Percentiles rank a stretch among this genome's conserved stretches.
These are phyloP conservation scores for Drosophila orena DNA, from an alignment of 1,140 invertebrate genomes.

Conservation along the genomic window DNA sequence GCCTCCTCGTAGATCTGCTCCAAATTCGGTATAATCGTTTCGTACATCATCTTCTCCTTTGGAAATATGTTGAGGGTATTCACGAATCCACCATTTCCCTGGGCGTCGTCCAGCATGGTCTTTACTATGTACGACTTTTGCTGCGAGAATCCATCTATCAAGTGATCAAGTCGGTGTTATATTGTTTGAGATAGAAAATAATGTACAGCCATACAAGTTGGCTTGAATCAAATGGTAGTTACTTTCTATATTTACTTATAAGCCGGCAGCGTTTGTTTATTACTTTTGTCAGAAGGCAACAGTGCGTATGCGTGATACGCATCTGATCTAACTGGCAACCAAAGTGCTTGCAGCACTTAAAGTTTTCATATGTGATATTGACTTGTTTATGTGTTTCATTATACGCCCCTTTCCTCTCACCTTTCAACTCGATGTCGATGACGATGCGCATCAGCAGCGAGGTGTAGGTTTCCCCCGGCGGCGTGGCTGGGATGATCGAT, in stretches of 20 bases:
- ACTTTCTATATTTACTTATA: too few species aligned
- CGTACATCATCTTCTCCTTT: constrained; percentile 80
- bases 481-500: constrained; percentile 70
- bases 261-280: too few species aligned
- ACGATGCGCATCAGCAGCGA: constrained; percentile 78
- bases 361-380: too few species aligned
- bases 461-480: constrained; percentile 77
- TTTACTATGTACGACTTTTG: constrained; percentile 79
- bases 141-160: constrained; percentile 71
- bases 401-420: constrained; percentile 41
- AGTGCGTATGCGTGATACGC: background rate
- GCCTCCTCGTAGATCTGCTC: constrained; percentile 76
- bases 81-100: constrained; percentile 64
- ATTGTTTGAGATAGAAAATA: too few species aligned
- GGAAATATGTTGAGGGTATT: constrained; percentile 78
- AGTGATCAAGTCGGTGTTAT: too few species aligned
- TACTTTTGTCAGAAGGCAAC: background rate
- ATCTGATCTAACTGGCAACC: too few species aligned
- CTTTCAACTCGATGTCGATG: constrained; percentile 83
- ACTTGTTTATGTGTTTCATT: background rate
- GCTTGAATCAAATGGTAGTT: too few species aligned
- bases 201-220: too few species aligned
- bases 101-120: constrained; percentile 71
- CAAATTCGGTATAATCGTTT: constrained; percentile 68
- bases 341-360: too few species aligned